phyloP scores from a whole-genome alignment of 2,113 vertebrate species.

The Cyanoramphus novaezelandiae region DNA sequence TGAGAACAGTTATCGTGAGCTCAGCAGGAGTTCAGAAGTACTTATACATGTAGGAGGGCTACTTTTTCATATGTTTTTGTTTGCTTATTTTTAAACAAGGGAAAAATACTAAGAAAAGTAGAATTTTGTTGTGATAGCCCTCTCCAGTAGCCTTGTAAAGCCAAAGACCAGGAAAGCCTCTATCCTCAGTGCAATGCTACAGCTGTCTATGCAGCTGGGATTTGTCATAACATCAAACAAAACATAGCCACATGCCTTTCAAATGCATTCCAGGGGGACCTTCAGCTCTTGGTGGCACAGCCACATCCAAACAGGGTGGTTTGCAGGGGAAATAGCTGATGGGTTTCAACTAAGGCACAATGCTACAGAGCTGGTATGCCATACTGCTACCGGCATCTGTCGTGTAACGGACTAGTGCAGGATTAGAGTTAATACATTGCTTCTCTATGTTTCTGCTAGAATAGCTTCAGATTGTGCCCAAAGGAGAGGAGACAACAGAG shows the following conservation, averaged over 20 bases:
- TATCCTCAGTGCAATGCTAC: background rate
- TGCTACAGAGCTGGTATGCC: background rate
- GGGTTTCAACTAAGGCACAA: background rate
- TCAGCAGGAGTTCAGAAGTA: background rate
- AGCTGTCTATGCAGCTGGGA: background rate
- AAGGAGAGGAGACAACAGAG: background rate
- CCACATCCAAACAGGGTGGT: background rate
- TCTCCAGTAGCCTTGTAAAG: background rate
- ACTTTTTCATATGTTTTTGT: background rate
- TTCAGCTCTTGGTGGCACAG: background rate
- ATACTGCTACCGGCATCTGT: background rate
- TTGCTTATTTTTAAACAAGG: background rate
- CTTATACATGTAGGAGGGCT: background rate
- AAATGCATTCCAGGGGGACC: background rate
- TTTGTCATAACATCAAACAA: conserved; percentile 7
- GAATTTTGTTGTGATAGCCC: background rate
- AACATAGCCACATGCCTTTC: background rate
- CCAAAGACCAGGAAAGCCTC: background rate
- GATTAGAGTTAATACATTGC: background rate
- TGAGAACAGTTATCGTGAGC: background rate
- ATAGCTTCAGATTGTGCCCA: background rate
- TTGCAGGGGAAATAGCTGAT: background rate
- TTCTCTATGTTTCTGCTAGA: background rate
- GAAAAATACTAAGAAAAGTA: background rate
- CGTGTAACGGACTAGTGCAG: fast-evolving